phyloP scores from a whole-genome alignment of 2,888 invertebrate genomes.

The Acrobasis suavella region DNA sequence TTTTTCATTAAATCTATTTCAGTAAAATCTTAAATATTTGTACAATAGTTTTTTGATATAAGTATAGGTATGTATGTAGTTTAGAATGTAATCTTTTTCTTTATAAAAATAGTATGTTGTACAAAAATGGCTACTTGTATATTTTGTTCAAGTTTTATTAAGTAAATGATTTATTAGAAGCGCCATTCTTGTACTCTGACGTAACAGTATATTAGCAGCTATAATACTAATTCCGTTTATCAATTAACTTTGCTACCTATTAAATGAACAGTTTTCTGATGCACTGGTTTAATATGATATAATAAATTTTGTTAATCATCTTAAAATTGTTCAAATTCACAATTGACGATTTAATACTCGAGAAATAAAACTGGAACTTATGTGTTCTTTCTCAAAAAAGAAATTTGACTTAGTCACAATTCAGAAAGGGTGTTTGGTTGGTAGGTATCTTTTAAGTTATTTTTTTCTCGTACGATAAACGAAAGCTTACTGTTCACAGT shows the following conservation, averaged over 20 bases:
- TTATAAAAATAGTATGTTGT: neutral
- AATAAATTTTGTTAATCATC: slow-evolving; percentile 11
- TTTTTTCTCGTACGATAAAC: neutral
- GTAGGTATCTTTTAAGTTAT: neutral
- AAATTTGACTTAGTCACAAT: too few species aligned
- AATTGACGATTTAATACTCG: too few species aligned
- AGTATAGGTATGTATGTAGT: slow-evolving; percentile 10
- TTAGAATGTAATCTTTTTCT: slow-evolving; percentile 14
- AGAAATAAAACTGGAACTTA: too few species aligned
- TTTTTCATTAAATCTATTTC: slow-evolving; percentile 16
- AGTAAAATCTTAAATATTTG: slow-evolving; percentile 57
- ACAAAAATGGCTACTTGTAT: neutral
- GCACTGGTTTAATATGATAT: slow-evolving; percentile 13
- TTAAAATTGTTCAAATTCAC: neutral
- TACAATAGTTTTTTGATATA: slow-evolving; percentile 49
- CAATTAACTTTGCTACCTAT: neutral
- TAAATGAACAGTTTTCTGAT: slow-evolving; percentile 1
- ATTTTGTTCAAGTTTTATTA: neutral
- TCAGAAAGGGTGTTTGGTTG: too few species aligned
- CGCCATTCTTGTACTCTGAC: neutral
- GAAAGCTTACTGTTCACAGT: slow-evolving; percentile 5
- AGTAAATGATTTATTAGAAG: neutral
- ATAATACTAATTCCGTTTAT: neutral
- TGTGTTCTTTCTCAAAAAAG: too few species aligned
- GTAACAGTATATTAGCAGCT: slow-evolving; percentile 2